A percentile compares a stretch with the other conserved stretches of the same genome.
These are phyloP conservation scores for Metaphire vulgaris DNA, from an alignment of 1,140 invertebrate genomes.

Conservation along the genomic window DNA sequence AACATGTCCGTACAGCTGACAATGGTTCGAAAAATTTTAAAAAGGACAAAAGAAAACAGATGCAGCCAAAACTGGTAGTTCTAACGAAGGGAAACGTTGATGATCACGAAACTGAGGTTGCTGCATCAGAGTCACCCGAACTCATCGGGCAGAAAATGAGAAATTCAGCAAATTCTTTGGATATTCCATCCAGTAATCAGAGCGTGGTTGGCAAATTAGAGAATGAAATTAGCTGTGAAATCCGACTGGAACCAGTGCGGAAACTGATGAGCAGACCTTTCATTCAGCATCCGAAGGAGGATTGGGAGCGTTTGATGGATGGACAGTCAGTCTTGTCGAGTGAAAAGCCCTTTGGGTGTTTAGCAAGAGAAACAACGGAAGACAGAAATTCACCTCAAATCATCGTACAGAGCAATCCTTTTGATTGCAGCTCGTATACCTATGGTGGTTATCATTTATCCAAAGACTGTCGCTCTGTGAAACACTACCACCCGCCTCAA, in stretches of 20 bases:
- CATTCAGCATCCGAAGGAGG: too few relatives aligned
- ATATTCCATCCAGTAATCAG: neutral
- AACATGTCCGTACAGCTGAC: neutral
- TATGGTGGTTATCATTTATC: neutral
- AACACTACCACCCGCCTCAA: neutral
- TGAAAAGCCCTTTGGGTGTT: too few relatives aligned
- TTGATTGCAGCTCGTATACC: neutral
- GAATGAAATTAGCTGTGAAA: too few relatives aligned
- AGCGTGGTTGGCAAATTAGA: too few relatives aligned
- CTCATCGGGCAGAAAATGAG: neutral
- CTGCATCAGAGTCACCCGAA: neutral
- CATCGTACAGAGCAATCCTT: too few relatives aligned
- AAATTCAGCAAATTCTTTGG: neutral
- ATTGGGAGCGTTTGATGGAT: too few relatives aligned
- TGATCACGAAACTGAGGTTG: neutral
- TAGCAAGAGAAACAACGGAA: too few relatives aligned
- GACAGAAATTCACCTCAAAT: too few relatives aligned
- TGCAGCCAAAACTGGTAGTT: neutral
- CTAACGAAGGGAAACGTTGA: neutral
- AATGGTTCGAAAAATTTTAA: neutral
- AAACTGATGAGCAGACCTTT: too few relatives aligned
- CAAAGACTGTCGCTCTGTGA: neutral
- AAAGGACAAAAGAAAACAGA: neutral
- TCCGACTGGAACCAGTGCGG: neutral
- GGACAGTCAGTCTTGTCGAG: too few relatives aligned